Conservation (phyloP, 2,888 invertebrate species). For the Mesorhabditis belari region DNA sequence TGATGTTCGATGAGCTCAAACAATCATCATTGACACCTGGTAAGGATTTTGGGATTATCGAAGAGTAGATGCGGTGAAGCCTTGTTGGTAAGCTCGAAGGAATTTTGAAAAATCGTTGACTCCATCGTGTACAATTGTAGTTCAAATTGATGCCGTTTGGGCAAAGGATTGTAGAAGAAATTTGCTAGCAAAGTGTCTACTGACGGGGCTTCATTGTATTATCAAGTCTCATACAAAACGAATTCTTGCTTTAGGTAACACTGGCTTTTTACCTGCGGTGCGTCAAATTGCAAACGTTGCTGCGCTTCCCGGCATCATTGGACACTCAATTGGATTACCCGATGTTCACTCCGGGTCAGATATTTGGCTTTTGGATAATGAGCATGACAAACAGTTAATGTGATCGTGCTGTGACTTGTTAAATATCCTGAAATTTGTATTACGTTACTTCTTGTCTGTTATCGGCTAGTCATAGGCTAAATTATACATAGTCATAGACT, state of each 20-base stretch:
- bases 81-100: slow-evolving; percentile 2
- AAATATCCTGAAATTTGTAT: too few species aligned
- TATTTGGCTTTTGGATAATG: too few species aligned
- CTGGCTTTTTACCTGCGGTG: slow-evolving; percentile 94
- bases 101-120: neutral
- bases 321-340: slow-evolving; percentile 28
- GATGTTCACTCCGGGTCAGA: slow-evolving; percentile 29
- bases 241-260: slow-evolving; percentile 57
- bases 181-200: neutral
- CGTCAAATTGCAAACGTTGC: slow-evolving; percentile 99
- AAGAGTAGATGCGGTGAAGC: too few species aligned
- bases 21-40: slow-evolving; percentile 77
- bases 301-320: slow-evolving; percentile 67
- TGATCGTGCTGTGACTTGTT: too few species aligned
- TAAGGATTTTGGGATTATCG: slow-evolving; percentile 33
- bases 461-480: too few species aligned
- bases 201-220: neutral
- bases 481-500: neutral
- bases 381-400: too few species aligned
- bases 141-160: neutral
- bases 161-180: neutral
- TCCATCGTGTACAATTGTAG: neutral
- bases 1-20: slow-evolving; percentile 92
- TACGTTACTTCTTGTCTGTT: too few species aligned
- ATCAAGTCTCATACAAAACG: neutral